Conservation (phyloP, 2,888 invertebrate species). For the Mesodorylaimus sp. region DNA sequence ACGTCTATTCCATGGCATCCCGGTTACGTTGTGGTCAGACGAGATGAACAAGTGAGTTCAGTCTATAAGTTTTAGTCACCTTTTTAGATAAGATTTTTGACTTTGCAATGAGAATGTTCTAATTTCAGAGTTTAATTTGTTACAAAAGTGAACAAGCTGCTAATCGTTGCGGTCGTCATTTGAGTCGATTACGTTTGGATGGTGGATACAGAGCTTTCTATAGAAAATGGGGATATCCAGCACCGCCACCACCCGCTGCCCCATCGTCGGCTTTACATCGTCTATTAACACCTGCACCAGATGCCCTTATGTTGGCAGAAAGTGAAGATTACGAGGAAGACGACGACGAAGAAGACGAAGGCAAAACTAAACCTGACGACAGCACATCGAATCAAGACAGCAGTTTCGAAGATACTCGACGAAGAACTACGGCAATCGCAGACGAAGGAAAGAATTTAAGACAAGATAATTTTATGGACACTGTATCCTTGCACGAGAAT, state of each 20-base stretch:
- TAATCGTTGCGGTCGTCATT: neutral
- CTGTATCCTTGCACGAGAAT: slow-evolving; percentile 1
- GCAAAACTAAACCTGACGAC: no score
- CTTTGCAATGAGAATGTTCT: no score
- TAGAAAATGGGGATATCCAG: slow-evolving; percentile 1
- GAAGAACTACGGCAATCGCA: no score
- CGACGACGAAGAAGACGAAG: no score
- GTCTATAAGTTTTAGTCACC: no score
- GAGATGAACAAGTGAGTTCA: slow-evolving; percentile 5
- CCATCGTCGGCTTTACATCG: no score
- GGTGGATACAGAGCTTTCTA: slow-evolving; percentile 5
- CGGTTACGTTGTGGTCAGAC: neutral
- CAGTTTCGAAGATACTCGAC: no score
- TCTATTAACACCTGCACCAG: no score
- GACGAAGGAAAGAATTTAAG: neutral
- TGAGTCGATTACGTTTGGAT: neutral
- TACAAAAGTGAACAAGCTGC: slow-evolving; percentile 2
- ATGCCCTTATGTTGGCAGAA: no score
- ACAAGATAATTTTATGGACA: neutral
- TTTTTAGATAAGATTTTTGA: no score
- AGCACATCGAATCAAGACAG: no score
- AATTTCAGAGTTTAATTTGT: slow-evolving; percentile 3
- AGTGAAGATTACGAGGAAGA: no score
- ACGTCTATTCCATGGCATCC: neutral
- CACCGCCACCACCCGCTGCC: slow-evolving; percentile 1